Evolutionary conservation across 2,888 invertebrate genomes (phyloP).

Genomic region (Kryphioiulus occultus): DNA sequence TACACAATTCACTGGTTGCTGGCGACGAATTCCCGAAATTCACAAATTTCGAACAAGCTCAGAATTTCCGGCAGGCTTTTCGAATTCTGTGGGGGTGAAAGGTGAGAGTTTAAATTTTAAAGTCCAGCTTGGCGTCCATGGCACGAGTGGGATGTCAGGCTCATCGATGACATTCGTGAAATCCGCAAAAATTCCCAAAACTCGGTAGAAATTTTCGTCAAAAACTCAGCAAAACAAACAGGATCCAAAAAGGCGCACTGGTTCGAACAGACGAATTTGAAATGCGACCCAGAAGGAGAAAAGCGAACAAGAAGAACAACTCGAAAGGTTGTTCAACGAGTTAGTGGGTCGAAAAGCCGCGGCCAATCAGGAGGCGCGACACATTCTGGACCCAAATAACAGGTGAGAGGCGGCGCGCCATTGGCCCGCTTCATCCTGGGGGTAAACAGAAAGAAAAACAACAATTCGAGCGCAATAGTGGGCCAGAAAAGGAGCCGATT

Average conservation of each 20-base stretch:
- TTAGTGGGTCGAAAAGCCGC: not conserved
- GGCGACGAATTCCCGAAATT: not conserved
- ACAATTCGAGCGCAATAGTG: not conserved
- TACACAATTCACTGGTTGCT: not conserved
- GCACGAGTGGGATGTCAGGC: not conserved
- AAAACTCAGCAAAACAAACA: not conserved
- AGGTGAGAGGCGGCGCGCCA: not conserved
- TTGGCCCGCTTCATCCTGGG: not conserved
- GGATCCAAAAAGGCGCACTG: not conserved
- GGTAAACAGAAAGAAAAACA: not conserved
- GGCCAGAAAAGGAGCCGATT: not conserved
- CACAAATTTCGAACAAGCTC: not conserved
- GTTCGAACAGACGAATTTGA: not conserved
- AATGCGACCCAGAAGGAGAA: constrained; percentile 5
- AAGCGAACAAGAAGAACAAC: not conserved
- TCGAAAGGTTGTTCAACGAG: constrained; percentile 5
- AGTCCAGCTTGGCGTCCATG: not conserved
- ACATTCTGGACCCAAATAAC: not conserved
- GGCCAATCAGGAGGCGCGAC: not conserved
- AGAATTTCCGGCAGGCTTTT: not conserved
- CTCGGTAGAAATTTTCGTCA: not conserved
- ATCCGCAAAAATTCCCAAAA: not conserved
- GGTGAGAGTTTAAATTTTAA: not conserved
- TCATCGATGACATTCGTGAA: not conserved
- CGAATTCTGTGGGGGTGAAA: not conserved